Conservation (phyloP, 2,888 invertebrate genomes). For the Lymantria dispar region DNA sequence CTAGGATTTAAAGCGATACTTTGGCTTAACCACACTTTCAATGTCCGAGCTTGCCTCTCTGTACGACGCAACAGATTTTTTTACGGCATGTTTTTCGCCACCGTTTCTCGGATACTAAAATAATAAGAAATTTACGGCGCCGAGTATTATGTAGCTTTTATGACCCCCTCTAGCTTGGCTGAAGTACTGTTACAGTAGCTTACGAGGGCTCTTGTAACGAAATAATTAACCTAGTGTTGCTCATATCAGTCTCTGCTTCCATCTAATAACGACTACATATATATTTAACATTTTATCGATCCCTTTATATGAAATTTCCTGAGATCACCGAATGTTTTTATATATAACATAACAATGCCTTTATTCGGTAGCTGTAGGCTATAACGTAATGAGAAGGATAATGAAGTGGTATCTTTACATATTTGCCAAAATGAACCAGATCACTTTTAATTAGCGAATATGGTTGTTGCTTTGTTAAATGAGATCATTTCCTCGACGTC, state of each 20-base stretch:
- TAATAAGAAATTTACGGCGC: constrained; percentile 79
- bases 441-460: constrained; percentile 39
- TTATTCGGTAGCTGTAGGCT: constrained; percentile 22
- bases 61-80: constrained; percentile 67
- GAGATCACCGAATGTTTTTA: constrained; percentile 27
- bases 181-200: constrained; percentile 76
- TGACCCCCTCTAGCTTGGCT: constrained; percentile 67
- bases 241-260: constrained; percentile 65
- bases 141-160: constrained; percentile 80
- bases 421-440: constrained; percentile 26
- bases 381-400: constrained; percentile 35
- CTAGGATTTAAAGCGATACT: constrained; percentile 69
- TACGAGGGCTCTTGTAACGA: constrained; percentile 76
- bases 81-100: constrained; percentile 77
- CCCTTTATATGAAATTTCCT: constrained; percentile 27
- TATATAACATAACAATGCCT: constrained; percentile 29
- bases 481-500: constrained; percentile 15
- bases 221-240: constrained; percentile 77
- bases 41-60: constrained; percentile 57
- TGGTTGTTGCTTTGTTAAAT: constrained; percentile 26
- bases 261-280: constrained; percentile 53
- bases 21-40: constrained; percentile 55
- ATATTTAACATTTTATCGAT: constrained; percentile 53
- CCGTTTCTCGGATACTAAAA: constrained; percentile 80
- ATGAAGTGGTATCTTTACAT: constrained; percentile 37